Percentiles rank a stretch among this genome's conserved stretches.
phyloP scores from a whole-genome alignment of 2,113 vertebrate genomes.

The Noturus placidus region DNA sequence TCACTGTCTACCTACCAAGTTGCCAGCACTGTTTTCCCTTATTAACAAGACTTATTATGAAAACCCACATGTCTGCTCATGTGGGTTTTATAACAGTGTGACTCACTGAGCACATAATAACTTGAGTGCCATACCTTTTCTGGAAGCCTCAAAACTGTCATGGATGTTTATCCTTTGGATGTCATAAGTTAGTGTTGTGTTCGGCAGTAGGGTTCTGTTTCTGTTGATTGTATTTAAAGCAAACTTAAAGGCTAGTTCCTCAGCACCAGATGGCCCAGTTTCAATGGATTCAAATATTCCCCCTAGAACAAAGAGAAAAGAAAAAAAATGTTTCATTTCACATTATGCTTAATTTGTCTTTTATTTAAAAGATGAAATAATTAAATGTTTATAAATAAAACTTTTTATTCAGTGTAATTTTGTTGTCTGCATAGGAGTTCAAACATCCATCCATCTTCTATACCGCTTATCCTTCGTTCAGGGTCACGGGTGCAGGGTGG shows the following conservation, averaged over 20 bases:
- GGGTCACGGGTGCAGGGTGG: too few relatives aligned
- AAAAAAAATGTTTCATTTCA: background rate
- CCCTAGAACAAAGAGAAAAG: slow-evolving; percentile 69
- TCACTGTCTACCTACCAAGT: slow-evolving; percentile 63
- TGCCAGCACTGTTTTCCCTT: slow-evolving; percentile 52
- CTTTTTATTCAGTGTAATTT: background rate
- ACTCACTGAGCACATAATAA: slow-evolving; percentile 9
- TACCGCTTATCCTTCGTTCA: too few relatives aligned
- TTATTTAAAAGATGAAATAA: background rate
- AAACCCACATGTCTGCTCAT: slow-evolving; percentile 25
- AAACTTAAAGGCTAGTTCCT: slow-evolving; percentile 98
- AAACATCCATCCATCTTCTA: too few relatives aligned
- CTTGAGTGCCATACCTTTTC: slow-evolving; percentile 83
- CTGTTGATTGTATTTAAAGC: slow-evolving; percentile 99
- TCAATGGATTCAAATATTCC: slow-evolving; percentile 98
- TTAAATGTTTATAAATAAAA: background rate
- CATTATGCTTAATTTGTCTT: background rate
- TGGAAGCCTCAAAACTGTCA: slow-evolving; percentile 98
- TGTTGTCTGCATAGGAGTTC: background rate
- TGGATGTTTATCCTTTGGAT: slow-evolving; percentile 99
- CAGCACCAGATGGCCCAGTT: slow-evolving; percentile 93
- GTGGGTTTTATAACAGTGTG: background rate
- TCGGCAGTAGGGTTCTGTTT: slow-evolving; percentile 96
- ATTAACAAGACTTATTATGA: slow-evolving; percentile 63
- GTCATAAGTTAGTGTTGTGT: slow-evolving; percentile 96